Base-by-base conservation (phyloP, 2,797 vertebrate genomes). In the Odontamblyopus lacepedii region DNA sequence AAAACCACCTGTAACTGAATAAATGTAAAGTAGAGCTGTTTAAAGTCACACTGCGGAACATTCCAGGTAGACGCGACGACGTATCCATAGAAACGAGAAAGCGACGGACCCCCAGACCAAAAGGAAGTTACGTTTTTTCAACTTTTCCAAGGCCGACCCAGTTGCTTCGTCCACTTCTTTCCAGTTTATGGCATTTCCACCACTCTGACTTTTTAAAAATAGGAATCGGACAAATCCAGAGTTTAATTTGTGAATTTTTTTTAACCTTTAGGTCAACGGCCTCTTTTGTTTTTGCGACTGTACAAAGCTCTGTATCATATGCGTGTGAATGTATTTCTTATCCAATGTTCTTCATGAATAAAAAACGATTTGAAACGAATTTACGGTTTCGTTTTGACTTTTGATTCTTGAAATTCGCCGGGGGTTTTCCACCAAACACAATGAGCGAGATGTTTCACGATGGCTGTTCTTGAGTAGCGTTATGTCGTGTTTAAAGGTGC, bases 321-420 rank as follows among this genome's bases (percentile, higher is more conserved):
- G 79, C 88, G 87, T 91, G 89, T 91, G 90, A 90, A 89, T 93
- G 92, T 94, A 89, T 89, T 90, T 91, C 91, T 93, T 93, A 84
- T 86, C 92, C 90, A 90, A 92, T 93, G 92, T 92, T 90, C 88
- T 90, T 91, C 90, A 91, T 88, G 81, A 93, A 94, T 93, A 93
- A 94, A 38, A 93, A 91, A 84, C 73, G 73, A 69, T 68, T 92
- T 82, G 81, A 92, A 92, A 92, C 74, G 87, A 85, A 82, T 50
- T 72, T 63, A 79, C 81, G 80, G 85, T 67, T 84, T 88, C 85
- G 57, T 89, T 92, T 86, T 66, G 23, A 66, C 6, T 87, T 90
- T 79, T 67, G 18, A 51, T 48, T 51, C 74, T 80, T 70, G 67
- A 30, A 73, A 18, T 35, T 27, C 41, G 50, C 53, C 67, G 6